These are phyloP conservation scores for Oreochromis grahami DNA, from an alignment of 2,797 vertebrate genomes.

Conservation along the genomic window DNA sequence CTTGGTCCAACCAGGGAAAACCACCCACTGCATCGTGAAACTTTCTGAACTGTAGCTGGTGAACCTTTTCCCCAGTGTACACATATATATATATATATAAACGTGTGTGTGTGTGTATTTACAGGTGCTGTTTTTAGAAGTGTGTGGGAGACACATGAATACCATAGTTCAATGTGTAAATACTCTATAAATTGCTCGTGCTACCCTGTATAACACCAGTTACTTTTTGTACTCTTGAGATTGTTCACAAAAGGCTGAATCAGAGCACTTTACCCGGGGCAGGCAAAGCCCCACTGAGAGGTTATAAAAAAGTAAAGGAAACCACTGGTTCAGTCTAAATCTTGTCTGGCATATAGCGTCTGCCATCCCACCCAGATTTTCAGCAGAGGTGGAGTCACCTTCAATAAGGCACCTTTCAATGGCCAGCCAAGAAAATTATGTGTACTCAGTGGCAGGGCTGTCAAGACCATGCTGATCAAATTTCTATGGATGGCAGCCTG, in stretches of 20 bases:
- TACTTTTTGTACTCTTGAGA: conserved; percentile 28
- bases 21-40: conserved; percentile 52
- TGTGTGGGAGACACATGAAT: conserved; percentile 50
- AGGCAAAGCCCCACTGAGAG: conserved; percentile 17
- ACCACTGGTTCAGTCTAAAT: conserved; percentile 26
- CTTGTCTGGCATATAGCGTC: not conserved
- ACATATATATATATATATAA: not conserved
- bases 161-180: conserved; percentile 36
- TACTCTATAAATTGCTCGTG: conserved; percentile 32
- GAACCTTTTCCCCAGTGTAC: conserved; percentile 35
- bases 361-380: conserved; percentile 12
- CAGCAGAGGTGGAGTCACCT: conserved; percentile 48
- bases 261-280: not conserved
- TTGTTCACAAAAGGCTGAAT: conserved; percentile 24
- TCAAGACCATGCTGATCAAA: conserved; percentile 41
- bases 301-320: not conserved
- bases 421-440: conserved; percentile 37
- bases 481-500: conserved; percentile 46
- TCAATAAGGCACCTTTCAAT: conserved; percentile 42
- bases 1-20: conserved; percentile 47
- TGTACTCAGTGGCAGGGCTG: conserved; percentile 28
- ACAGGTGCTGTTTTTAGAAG: conserved; percentile 44
- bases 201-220: conserved; percentile 31
- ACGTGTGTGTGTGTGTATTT: not conserved
- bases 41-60: conserved; percentile 43